Percentiles rank a stretch among this genome's conserved stretches.
phyloP scores from a whole-genome alignment of 2,113 vertebrate genomes.

The Grus americana region DNA sequence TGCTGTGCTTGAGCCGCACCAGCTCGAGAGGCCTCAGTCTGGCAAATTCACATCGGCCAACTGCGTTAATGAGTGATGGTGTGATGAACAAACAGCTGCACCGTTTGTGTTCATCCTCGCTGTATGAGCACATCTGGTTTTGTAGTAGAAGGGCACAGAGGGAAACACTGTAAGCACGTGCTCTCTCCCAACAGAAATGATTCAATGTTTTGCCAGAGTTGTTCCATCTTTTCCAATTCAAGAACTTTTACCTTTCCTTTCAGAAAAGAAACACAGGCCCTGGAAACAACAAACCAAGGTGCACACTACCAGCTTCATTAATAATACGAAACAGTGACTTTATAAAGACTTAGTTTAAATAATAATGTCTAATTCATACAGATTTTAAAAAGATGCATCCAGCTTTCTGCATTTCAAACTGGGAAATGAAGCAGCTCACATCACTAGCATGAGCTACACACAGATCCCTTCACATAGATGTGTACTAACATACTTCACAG shows the following conservation, averaged over 20 bases:
- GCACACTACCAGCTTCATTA: not conserved
- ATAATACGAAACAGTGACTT: not conserved
- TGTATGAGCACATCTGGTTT: constrained; percentile 38
- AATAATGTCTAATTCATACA: not conserved
- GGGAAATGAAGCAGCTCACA: accelerated
- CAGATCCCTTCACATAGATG: not conserved
- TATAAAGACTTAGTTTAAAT: not conserved
- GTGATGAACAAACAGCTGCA: constrained; percentile 16
- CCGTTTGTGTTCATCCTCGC: not conserved
- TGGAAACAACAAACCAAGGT: not conserved
- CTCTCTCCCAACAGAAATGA: not conserved
- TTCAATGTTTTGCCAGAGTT: not conserved
- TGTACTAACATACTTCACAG: not conserved
- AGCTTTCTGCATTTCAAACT: not conserved
- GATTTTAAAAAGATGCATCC: not conserved
- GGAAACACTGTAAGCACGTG: not conserved
- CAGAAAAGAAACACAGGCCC: not conserved
- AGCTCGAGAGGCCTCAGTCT: not conserved
- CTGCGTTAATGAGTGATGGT: not conserved
- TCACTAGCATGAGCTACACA: not conserved
- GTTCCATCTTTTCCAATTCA: not conserved
- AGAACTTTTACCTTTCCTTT: not conserved
- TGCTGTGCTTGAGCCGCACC: not conserved
- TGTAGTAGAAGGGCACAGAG: not conserved
- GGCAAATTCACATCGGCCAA: not conserved